Base-by-base conservation (phyloP, 30 jellyfish, hydroid and myxozoan genomes). In the Aurelia aurita region DNA sequence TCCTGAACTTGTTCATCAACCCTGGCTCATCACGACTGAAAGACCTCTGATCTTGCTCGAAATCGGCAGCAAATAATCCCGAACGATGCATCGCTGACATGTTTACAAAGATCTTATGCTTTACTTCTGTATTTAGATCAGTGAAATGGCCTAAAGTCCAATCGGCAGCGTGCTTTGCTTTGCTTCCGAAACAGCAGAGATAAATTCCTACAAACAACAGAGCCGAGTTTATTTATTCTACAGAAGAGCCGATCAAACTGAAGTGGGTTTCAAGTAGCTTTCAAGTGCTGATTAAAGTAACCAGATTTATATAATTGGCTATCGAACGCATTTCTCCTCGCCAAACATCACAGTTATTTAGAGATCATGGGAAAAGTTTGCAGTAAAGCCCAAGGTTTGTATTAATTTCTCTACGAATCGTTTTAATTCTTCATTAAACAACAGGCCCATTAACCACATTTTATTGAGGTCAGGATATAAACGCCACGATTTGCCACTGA, bases 331-430 rank as follows among this genome's bases (percentile, higher is more conserved):
- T 22, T 55, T 3, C 67, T 12, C 29, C 29, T 55, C 31, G 27
- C 29, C 29, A 19, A 8, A 47, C 59, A 47, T 8, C 59, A 47
- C 10, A 10, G 59, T 47, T 9, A 19, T 55, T 55, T 11, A 8
- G 43, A 55, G 57, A 73, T 14, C 66, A 77, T 77, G 88, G 88
- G 88, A 77, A 77, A 77, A 77, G 88, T 77, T 77, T 77, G 88
- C 79, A 77, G 88, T 67, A 77, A 77, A 65, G 88, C 79, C 78
- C 88, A 77, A 58, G 88, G 88, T 77, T 58, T 77, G 88, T 77
- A 61, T 77, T 77, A 53, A 61, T 77, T 77, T 77, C 66, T 61
- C 79, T 60, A 58, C 79, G 63, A 60, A 54, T 58, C 79, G 57
- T 77, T 77, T 58, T 61, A 77, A 77, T 58, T 77, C 86, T 43